These are phyloP conservation scores for Oscheius myriophilus DNA, from an alignment of 2,888 invertebrate genomes.

Conservation along the genomic window DNA sequence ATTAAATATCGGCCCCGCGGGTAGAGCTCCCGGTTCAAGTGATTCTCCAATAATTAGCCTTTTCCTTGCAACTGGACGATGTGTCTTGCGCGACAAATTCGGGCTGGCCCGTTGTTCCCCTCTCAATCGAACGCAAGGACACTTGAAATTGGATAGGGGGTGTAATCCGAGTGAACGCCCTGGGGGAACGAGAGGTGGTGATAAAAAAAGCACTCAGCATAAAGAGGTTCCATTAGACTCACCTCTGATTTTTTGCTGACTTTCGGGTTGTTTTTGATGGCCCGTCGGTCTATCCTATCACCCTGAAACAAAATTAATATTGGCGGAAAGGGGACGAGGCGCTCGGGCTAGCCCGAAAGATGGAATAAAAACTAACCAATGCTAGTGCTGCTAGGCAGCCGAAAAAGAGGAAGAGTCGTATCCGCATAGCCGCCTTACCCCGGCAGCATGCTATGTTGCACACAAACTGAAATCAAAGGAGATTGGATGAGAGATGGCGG, in stretches of 20 bases:
- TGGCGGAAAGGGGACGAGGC: background rate
- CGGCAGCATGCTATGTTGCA: constrained; percentile 26
- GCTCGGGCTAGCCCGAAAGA: too few species aligned
- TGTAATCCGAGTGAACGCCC: background rate
- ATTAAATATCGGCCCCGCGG: too few species aligned
- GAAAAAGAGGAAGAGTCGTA: constrained; percentile 11
- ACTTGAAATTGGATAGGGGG: too few species aligned
- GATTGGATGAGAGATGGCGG: too few species aligned
- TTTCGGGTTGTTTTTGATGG: constrained; percentile 16
- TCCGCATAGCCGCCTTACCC: constrained; percentile 27
- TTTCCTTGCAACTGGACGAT: too few species aligned
- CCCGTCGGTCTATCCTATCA: constrained; percentile 19
- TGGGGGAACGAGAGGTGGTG: constrained; percentile 10
- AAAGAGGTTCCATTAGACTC: background rate
- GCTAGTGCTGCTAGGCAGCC: constrained; percentile 16
- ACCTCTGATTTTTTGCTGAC: constrained; percentile 30
- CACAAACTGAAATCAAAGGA: background rate
- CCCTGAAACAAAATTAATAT: background rate
- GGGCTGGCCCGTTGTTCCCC: too few species aligned
- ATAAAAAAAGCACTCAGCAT: constrained; percentile 2
- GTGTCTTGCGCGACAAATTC: too few species aligned
- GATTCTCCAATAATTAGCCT: too few species aligned
- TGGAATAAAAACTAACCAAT: background rate
- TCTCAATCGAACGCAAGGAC: too few species aligned
- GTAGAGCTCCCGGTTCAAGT: too few species aligned